Evolutionary conservation across 1,140 invertebrate genomes (phyloP).

Genomic region (Homarus americanus): DNA sequence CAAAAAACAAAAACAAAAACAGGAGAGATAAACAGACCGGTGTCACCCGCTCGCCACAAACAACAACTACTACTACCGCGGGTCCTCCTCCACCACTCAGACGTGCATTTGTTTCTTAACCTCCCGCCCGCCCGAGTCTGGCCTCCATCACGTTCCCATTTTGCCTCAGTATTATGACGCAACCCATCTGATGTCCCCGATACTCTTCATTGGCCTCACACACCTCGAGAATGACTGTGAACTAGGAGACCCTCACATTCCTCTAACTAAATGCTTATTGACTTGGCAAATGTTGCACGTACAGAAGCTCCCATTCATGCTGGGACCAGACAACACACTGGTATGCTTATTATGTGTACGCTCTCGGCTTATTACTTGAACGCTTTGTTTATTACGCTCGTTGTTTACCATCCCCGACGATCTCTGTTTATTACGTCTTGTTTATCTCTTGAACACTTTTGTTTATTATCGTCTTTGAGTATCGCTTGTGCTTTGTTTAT

Average conservation of each 20-base stretch:
- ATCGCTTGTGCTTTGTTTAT: no score
- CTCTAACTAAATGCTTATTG: constrained; percentile 21
- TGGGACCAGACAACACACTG: not conserved
- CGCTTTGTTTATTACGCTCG: no score
- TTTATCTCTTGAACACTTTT: no score
- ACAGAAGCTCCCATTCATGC: constrained; percentile 23
- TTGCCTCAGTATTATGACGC: not conserved
- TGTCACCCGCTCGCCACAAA: no score
- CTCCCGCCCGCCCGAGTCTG: not conserved
- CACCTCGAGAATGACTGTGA: not conserved
- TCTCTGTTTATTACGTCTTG: no score
- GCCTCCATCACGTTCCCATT: not conserved
- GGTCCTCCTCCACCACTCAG: not conserved
- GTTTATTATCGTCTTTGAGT: no score
- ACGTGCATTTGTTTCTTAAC: not conserved
- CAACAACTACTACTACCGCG: not conserved
- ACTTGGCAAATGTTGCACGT: constrained; percentile 15
- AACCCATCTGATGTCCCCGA: no score
- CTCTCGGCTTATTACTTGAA: not conserved
- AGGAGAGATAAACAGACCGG: no score
- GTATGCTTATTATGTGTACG: constrained; percentile 18
- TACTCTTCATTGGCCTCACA: no score
- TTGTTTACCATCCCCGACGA: no score
- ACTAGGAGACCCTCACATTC: not conserved
- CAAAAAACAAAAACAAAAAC: no score